Evolutionary conservation across 1,140 invertebrate species (phyloP), one percentile per base, ranked within the genome.

Genomic region (Drosophila funebris): DNA sequence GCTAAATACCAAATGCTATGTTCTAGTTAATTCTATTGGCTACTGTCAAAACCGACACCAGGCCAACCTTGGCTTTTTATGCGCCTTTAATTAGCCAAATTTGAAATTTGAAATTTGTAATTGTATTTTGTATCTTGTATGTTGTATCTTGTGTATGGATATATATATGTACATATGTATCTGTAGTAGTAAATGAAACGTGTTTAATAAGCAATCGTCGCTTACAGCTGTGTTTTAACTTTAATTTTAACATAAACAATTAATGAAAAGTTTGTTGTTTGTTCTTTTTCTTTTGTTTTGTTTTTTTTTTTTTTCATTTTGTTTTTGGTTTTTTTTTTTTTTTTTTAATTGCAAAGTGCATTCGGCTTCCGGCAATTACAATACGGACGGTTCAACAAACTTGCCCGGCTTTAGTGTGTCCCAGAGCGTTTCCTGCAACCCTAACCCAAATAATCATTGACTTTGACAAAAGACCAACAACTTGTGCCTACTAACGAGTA

Each of bases 1-100:
- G 78, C 57, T 53, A 84, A 85, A 85, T 75, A 84, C 78, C 82
- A 77, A 81, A 81, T 62, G 27, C 43, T 39, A 43, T 64, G 63
- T 57, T 67, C 52, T 57, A 57, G 63, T 57, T 48, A 20, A 16
- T 43, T 46, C 53, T 27, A 18, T 24, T 73, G 70, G 68, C 76
- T 76, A 76, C 80, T 88, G 82, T 87, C 81, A 87, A 87, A 87
- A 80, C 79, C 79, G 73, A 78, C 56, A 68, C 69, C 61, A 41
- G 66, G 62, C 66, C 56, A 69, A 68, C 82, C 82, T 87, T 87
- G 82, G 78, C 83, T 82, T 77, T 81, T 82, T 82, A 82, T 83
- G 71, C 75, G 71, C 66, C 61, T 87, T 88, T 87, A 87, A 87
- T 88, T 87, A 87, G 82, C 83, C 82, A 87, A 87, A 87, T 77